Evolutionary conservation across 2,113 vertebrate genomes (phyloP).

Genomic region (Nymphicus hollandicus): DNA sequence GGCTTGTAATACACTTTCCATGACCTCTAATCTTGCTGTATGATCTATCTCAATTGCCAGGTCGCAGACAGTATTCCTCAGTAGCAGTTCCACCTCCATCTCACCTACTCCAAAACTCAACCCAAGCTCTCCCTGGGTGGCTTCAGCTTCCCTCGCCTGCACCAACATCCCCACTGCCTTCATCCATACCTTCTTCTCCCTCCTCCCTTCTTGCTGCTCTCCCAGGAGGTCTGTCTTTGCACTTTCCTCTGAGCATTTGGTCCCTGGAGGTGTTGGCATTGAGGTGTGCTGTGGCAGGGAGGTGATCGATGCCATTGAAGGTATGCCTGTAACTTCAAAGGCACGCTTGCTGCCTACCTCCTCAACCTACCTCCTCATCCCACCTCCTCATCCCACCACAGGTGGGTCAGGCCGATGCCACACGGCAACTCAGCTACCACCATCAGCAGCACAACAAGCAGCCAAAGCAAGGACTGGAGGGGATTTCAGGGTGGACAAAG

Average conservation of each 20-base stretch:
- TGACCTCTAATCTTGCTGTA: slow-evolving; percentile 49
- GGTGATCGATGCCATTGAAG: background rate
- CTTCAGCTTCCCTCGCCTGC: background rate
- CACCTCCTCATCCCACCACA: rapidly evolving
- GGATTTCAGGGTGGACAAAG: background rate
- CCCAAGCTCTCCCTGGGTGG: background rate
- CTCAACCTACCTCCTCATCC: background rate
- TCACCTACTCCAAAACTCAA: background rate
- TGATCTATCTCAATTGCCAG: slow-evolving; percentile 6
- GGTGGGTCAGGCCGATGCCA: rapidly evolving
- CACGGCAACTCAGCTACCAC: background rate
- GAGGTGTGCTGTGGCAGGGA: background rate
- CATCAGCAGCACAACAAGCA: background rate
- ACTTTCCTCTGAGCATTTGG: background rate
- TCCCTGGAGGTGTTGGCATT: background rate
- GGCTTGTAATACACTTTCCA: slow-evolving; percentile 48
- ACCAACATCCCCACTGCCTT: background rate
- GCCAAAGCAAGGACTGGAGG: background rate
- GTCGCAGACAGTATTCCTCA: slow-evolving; percentile 18
- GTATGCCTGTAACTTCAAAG: background rate
- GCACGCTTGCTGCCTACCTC: background rate
- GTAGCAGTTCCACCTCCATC: background rate
- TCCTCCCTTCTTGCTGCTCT: background rate
- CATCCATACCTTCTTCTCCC: background rate
- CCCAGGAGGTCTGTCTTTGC: background rate